These are phyloP conservation scores for Schlechtendalia chinensis DNA, from an alignment of 1,140 invertebrate species.

Conservation along the genomic window DNA sequence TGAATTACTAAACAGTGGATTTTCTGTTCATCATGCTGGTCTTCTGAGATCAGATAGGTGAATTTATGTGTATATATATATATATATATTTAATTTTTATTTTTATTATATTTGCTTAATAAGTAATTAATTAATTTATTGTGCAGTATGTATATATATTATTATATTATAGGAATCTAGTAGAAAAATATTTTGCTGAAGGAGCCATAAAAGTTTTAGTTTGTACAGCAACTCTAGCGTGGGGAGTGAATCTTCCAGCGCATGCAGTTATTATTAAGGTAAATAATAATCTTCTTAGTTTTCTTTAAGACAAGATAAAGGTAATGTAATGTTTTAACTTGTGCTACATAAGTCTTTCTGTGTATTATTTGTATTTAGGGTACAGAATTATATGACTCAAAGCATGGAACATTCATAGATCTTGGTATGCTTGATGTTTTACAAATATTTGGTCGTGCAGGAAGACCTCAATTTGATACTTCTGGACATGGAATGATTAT, in stretches of 20 bases:
- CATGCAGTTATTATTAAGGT: slow-evolving; percentile 96
- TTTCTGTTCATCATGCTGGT: slow-evolving; percentile 96
- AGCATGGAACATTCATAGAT: slow-evolving; percentile 91
- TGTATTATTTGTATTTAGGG: slow-evolving; percentile 64
- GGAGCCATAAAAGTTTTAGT: slow-evolving; percentile 91
- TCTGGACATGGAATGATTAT: slow-evolving; percentile 93
- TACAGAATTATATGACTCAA: slow-evolving; percentile 96
- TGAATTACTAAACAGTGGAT: slow-evolving; percentile 82
- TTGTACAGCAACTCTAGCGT: slow-evolving; percentile 96
- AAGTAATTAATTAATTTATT: neutral
- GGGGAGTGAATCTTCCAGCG: slow-evolving; percentile 98
- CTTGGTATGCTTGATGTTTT: slow-evolving; percentile 95
- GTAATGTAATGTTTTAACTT: neutral
- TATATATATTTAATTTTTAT: too few relatives aligned
- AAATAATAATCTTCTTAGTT: slow-evolving; percentile 52
- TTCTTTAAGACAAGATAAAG: neutral
- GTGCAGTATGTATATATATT: neutral
- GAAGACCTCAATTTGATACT: slow-evolving; percentile 88
- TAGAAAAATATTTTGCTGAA: slow-evolving; percentile 85
- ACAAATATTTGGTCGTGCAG: slow-evolving; percentile 98
- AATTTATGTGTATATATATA: slow-evolving; percentile 48
- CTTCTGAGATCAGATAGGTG: slow-evolving; percentile 82
- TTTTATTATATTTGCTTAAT: too few relatives aligned
- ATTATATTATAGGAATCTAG: slow-evolving; percentile 64
- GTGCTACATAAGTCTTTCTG: neutral